These are phyloP conservation scores for Drosophila truncata DNA, from an alignment of 1,140 invertebrate genomes.

Conservation along the genomic window DNA sequence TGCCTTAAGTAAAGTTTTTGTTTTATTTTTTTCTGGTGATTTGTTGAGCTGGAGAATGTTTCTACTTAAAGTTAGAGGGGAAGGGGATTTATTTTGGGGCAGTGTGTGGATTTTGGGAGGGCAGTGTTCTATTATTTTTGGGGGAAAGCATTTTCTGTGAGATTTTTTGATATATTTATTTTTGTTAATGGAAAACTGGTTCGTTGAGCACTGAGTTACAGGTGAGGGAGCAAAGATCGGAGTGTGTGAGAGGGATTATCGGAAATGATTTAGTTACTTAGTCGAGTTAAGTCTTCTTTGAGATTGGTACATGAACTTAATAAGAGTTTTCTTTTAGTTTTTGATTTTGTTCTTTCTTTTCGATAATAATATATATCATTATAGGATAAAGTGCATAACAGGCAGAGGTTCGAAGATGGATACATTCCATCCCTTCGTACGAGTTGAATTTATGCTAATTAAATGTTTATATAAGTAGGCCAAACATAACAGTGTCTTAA, in stretches of 20 bases:
- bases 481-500: constrained; percentile 83
- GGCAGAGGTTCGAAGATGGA: constrained; percentile 28
- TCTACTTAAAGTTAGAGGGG: constrained; percentile 67
- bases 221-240: constrained; percentile 31
- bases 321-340: constrained; percentile 23
- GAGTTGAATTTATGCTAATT: constrained; percentile 72
- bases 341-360: constrained; percentile 31
- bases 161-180: constrained; percentile 17
- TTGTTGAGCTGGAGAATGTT: constrained; percentile 69
- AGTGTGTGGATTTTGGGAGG: constrained; percentile 18
- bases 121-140: constrained; percentile 62
- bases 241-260: constrained; percentile 7
- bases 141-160: background rate
- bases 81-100: background rate
- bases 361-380: constrained; percentile 30
- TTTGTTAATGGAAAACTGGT: constrained; percentile 33
- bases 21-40: constrained; percentile 35
- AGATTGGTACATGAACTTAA: constrained; percentile 52
- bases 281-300: constrained; percentile 45
- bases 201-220: constrained; percentile 63
- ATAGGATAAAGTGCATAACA: constrained; percentile 48
- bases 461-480: constrained; percentile 72
- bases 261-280: constrained; percentile 38
- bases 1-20: constrained; percentile 52
- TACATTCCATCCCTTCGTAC: constrained; percentile 9